A percentile compares a stretch with the other conserved stretches of the same genome.
Evolutionary conservation across 1,140 invertebrate species (phyloP).

Genomic region (Gerris buenoi): DNA sequence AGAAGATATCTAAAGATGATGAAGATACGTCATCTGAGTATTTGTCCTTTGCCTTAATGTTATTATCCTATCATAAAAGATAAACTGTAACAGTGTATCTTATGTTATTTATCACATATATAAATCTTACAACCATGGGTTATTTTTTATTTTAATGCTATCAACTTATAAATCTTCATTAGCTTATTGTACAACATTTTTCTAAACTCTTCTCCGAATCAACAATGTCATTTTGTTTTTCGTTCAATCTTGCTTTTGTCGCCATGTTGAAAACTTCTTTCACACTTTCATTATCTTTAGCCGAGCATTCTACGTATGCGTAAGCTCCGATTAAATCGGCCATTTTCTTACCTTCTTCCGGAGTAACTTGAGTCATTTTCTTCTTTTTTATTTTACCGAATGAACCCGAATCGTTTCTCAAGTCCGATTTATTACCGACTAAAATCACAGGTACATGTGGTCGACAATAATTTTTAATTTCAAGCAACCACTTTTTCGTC

Average conservation of each 20-base stretch:
- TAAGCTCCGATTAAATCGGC: background rate
- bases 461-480: background rate
- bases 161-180: no score
- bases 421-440: background rate
- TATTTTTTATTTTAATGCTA: no score
- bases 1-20: no score
- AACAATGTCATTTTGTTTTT: no score
- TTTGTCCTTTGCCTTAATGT: no score
- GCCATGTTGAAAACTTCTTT: background rate
- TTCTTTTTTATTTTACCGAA: background rate
- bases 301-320: background rate
- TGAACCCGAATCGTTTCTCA: background rate
- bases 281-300: background rate
- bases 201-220: no score
- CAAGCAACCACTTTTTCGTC: background rate
- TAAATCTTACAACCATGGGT: no score
- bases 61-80: no score
- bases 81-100: no score
- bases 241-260: background rate
- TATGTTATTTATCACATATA: no score
- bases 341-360: background rate
- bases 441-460: background rate
- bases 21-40: no score
- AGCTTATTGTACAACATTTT: no score
- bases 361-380: background rate